These are phyloP conservation scores for Hymenochirus boettgeri DNA, from an alignment of 2,113 vertebrate genomes.

Conservation along the genomic window DNA sequence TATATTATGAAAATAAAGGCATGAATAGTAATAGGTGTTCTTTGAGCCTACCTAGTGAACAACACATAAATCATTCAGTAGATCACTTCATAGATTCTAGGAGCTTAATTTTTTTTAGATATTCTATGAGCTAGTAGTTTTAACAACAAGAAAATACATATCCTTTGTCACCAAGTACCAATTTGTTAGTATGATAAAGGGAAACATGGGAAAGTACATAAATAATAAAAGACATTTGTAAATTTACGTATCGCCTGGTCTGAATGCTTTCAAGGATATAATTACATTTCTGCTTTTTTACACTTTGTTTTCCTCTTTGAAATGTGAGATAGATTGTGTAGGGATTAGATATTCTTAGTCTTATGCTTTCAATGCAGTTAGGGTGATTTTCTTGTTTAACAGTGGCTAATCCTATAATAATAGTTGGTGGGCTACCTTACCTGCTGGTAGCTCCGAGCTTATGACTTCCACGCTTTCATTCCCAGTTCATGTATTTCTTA, in stretches of 20 bases:
- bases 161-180: slow-evolving; percentile 32
- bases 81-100: too few relatives aligned
- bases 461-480: background rate
- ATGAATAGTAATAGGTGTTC: too few relatives aligned
- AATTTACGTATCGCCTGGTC: slow-evolving; percentile 34
- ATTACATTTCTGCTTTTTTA: slow-evolving; percentile 32
- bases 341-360: slow-evolving; percentile 38
- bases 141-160: slow-evolving; percentile 5
- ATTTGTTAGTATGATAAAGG: slow-evolving; percentile 30
- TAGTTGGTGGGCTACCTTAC: slow-evolving; percentile 33
- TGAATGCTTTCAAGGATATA: slow-evolving; percentile 36
- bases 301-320: slow-evolving; percentile 31
- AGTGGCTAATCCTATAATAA: slow-evolving; percentile 35
- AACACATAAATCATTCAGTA: too few relatives aligned
- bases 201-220: slow-evolving; percentile 34
- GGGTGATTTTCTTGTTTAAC: slow-evolving; percentile 50
- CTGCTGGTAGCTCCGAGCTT: slow-evolving; percentile 6
- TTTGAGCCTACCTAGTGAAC: too few relatives aligned
- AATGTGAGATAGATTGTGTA: slow-evolving; percentile 36
- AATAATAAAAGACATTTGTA: slow-evolving; percentile 40
- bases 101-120: too few relatives aligned
- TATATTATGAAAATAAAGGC: too few relatives aligned
- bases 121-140: too few relatives aligned
- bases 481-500: background rate
- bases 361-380: slow-evolving; percentile 56